Conservation (phyloP, 2,797 vertebrate genomes). For the Macropus fuliginosus region DNA sequence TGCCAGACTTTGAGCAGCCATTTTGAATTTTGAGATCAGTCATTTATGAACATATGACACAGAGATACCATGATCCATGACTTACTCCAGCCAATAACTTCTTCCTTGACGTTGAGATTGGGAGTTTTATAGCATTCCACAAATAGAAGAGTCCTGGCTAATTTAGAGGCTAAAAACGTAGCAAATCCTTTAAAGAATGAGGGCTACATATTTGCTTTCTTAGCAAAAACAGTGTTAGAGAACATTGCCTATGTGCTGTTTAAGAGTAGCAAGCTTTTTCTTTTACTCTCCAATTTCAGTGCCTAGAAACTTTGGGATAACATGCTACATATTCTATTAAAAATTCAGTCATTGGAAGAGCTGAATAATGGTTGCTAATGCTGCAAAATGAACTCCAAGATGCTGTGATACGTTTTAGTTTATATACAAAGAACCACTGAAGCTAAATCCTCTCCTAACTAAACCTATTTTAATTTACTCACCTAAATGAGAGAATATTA, state of each 20-base stretch:
- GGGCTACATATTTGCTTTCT: conserved; percentile 49
- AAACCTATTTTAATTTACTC: conserved; percentile 17
- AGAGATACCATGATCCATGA: neutral
- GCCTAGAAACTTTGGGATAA: conserved; percentile 51
- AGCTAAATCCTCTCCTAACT: conserved; percentile 46
- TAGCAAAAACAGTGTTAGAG: conserved; percentile 56
- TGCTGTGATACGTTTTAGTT: conserved; percentile 9
- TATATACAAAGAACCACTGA: conserved; percentile 35
- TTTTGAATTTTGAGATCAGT: conserved; percentile 12
- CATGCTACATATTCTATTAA: neutral
- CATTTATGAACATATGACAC: neutral
- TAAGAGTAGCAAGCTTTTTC: neutral
- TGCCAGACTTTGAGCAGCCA: neutral
- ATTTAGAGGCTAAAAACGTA: conserved; percentile 3
- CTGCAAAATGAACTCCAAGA: conserved; percentile 8
- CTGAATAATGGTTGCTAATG: conserved; percentile 25
- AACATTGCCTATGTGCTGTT: neutral
- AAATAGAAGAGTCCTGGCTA: conserved; percentile 12
- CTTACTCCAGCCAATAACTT: neutral
- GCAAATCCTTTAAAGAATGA: conserved; percentile 45
- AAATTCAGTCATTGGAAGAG: conserved; percentile 23
- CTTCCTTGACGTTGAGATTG: neutral
- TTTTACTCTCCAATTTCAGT: conserved; percentile 16
- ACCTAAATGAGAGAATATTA: conserved; percentile 47
- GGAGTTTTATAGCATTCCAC: conserved; percentile 16